Conservation (phyloP, 1,140 invertebrate species). For the Medauroidea extradentata region DNA sequence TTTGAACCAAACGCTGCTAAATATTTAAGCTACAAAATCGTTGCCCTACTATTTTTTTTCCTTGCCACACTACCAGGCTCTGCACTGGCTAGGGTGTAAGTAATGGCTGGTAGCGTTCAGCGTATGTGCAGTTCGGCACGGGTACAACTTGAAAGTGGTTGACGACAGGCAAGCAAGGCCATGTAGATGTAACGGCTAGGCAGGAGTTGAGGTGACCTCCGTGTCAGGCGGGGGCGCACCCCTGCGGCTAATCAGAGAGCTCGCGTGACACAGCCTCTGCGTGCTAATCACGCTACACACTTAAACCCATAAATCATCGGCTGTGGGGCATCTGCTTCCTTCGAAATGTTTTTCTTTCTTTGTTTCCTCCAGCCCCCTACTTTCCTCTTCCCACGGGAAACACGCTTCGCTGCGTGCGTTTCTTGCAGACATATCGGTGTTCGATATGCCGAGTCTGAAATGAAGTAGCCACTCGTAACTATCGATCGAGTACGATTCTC, state of each 20-base stretch:
- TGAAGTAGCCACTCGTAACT: not conserved
- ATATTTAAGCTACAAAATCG: too few species aligned
- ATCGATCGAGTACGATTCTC: too few species aligned
- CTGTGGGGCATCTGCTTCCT: constrained; percentile 7
- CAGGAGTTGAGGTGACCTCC: too few species aligned
- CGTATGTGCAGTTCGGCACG: too few species aligned
- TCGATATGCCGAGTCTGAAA: not conserved
- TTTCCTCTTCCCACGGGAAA: constrained; percentile 4
- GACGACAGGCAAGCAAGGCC: too few species aligned
- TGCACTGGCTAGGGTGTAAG: too few species aligned
- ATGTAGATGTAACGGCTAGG: too few species aligned
- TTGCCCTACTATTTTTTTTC: too few species aligned
- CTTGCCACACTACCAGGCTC: too few species aligned
- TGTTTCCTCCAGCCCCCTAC: not conserved
- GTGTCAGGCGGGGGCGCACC: not conserved
- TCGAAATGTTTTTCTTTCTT: not conserved
- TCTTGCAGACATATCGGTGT: not conserved
- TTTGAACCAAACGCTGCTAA: too few species aligned
- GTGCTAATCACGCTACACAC: constrained; percentile 6
- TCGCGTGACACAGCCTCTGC: constrained; percentile 2
- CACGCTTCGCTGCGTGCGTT: not conserved
- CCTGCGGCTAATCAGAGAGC: not conserved
- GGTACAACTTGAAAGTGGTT: too few species aligned
- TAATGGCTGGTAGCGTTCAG: too few species aligned
- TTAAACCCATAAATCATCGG: constrained; percentile 6